Base-by-base conservation (phyloP, 2,888 invertebrate species). In the Panzeria rudis region DNA sequence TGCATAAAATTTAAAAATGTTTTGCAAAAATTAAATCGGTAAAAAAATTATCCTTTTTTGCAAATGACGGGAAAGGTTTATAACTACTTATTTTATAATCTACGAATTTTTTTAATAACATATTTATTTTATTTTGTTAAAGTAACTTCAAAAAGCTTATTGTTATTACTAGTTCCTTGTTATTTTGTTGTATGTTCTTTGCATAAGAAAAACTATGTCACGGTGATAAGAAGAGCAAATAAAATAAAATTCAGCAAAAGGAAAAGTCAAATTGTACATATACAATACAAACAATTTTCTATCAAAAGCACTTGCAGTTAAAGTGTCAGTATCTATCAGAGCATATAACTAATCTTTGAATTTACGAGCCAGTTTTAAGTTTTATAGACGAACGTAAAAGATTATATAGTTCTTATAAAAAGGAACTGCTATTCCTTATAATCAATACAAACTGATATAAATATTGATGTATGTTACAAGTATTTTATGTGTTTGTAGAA, bases 321-420 rank as follows among this genome's bases (percentile, higher is more conserved):
- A 80, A 83, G 69, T 84, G 69, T 76, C 84, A 69, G 75, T 71
- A 35, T 62, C 79, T 84, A 84, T 84, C 56, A 52, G 79, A 64
- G 73, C 69, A 75, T 71, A 76, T 79, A 84, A 83, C 64, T 84
- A 79, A 84, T 84, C 78, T 59, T 75, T 50, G 75, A 84, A 84
- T 84, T 84, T 84, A 84, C 75, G 83, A 79, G 54, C 56, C 38
- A 69, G 32, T 69, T 71, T 75, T 69, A 73, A 71, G 25, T 66
- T 20, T 75, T 75, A 61, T 68, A 66, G 59, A 15, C 23, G 25
- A 44, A 54, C 23, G 44, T 73, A 73, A 73, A 66, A 61, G 47
- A 73, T 66, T 66, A 50, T 66, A 59, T 44, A 64, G 62, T 32
- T 54, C 62, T 32, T 64, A 32, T 69, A 62, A 71, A 66, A 79